These are phyloP conservation scores for Pocota personata DNA, from an alignment of 2,888 invertebrate genomes.

Conservation along the genomic window DNA sequence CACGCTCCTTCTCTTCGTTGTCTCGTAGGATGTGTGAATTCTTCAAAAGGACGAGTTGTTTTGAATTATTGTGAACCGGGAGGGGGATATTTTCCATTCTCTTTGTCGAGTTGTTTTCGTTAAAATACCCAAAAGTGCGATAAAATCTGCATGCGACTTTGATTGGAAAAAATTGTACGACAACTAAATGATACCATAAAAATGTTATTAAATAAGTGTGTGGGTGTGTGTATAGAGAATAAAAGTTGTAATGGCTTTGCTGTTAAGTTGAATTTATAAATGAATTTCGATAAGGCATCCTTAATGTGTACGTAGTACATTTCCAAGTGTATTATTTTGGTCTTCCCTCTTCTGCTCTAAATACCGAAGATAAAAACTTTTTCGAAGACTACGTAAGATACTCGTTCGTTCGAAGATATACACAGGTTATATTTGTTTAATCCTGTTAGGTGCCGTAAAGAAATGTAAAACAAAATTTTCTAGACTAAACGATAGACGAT, in stretches of 20 bases:
- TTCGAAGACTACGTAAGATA: no score
- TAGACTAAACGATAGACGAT: no score
- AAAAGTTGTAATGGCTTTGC: background rate
- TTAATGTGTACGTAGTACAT: background rate
- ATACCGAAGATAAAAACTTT: no score
- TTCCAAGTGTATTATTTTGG: background rate
- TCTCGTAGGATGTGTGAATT: slow-evolving; percentile 27
- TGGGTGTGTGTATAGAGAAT: background rate
- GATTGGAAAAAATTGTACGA: slow-evolving; percentile 38
- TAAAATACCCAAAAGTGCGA: slow-evolving; percentile 30
- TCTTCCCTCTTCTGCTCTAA: no score
- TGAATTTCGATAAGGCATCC: slow-evolving; percentile 11
- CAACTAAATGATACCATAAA: slow-evolving; percentile 11
- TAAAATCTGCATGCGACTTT: slow-evolving; percentile 39
- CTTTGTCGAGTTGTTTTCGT: background rate
- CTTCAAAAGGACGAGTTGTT: slow-evolving; percentile 32
- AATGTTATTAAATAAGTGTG: background rate
- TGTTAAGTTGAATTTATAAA: background rate
- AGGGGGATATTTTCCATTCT: background rate
- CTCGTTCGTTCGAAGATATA: no score
- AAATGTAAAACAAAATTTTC: no score
- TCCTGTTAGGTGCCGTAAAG: no score
- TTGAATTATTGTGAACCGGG: slow-evolving; percentile 2
- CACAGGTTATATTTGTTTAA: no score
- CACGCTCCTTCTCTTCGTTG: slow-evolving; percentile 26